Evolutionary conservation across 2,797 vertebrate genomes (phyloP).

Genomic region (Pseudopleuronectes americanus): DNA sequence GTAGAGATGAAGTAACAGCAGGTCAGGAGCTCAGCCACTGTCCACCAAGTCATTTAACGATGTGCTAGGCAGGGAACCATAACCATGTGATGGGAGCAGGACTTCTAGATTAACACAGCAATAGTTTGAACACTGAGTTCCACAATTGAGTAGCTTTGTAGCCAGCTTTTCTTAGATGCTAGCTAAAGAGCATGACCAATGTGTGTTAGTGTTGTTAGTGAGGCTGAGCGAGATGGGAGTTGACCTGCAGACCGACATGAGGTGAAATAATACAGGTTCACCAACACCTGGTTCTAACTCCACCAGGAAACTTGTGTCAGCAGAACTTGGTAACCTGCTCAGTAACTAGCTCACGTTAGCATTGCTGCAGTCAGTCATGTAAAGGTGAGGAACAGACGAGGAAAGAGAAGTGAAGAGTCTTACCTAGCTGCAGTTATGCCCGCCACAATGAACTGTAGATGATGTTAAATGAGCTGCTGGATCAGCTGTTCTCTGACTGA

Average conservation of each 20-base stretch:
- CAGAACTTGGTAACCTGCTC: slow-evolving; percentile 5
- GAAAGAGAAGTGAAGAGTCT: slow-evolving; percentile 2
- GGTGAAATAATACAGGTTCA: too few species aligned
- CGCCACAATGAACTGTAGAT: neutral
- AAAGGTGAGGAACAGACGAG: neutral
- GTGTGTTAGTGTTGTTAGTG: neutral
- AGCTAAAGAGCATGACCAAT: neutral
- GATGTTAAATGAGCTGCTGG: neutral
- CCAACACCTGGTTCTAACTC: neutral
- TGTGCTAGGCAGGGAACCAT: neutral
- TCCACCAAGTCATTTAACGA: neutral
- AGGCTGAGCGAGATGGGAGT: neutral
- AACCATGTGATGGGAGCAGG: neutral
- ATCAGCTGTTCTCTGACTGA: neutral
- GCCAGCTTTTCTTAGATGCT: neutral
- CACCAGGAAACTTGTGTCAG: neutral
- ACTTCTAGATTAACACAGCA: neutral
- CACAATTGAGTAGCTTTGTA: neutral
- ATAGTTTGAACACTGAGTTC: neutral
- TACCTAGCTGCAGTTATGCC: slow-evolving; percentile 13
- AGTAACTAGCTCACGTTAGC: slow-evolving; percentile 58
- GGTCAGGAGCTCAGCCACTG: neutral
- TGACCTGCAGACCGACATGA: too few species aligned
- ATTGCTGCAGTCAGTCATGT: neutral
- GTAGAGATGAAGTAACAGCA: neutral